Conservation (phyloP, 1,140 invertebrate genomes). For the Teleopsis dalmanni region DNA sequence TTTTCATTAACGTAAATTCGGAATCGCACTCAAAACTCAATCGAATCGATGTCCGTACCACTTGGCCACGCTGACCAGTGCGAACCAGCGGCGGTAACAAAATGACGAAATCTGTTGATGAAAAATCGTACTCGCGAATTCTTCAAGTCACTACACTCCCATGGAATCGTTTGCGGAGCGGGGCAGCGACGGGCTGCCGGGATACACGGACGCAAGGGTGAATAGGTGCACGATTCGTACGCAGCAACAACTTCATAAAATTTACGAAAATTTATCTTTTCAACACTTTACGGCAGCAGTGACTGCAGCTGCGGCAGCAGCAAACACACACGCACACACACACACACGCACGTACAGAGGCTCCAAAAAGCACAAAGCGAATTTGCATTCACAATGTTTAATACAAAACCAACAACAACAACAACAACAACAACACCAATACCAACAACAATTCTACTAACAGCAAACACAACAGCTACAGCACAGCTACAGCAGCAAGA, state of each 20-base stretch:
- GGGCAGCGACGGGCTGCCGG: too few species aligned
- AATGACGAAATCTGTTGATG: slow-evolving; percentile 30
- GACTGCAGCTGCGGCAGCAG: not conserved
- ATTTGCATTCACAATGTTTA: slow-evolving; percentile 7
- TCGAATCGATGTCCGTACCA: slow-evolving; percentile 25
- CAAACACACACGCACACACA: not conserved
- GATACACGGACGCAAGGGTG: not conserved
- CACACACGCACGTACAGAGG: not conserved
- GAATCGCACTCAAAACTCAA: slow-evolving; percentile 7
- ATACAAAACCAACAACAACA: slow-evolving; percentile 8
- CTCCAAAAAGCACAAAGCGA: not conserved
- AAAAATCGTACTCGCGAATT: slow-evolving; percentile 30
- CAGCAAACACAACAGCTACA: not conserved
- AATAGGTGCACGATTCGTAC: not conserved
- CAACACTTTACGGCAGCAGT: slow-evolving; percentile 7
- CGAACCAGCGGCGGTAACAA: slow-evolving; percentile 29
- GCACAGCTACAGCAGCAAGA: too few species aligned
- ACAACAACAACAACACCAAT: not conserved
- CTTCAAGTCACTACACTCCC: slow-evolving; percentile 5
- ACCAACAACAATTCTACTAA: too few species aligned
- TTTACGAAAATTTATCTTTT: slow-evolving; percentile 11
- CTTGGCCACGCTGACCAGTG: slow-evolving; percentile 42
- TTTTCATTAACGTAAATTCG: not conserved
- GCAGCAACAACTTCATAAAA: not conserved
- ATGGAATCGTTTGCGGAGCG: too few species aligned